Evolutionary conservation across 2,113 vertebrate genomes (phyloP).

Genomic region (human): GRCh38 chr9:4585501-4586000

Average conservation of each 20-base stretch:
- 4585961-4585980: conserved; percentile 73
- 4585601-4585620: conserved; percentile 69
- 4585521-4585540: conserved; percentile 95
- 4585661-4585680: conserved; percentile 75
- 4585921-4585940: conserved; percentile 46
- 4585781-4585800: conserved; percentile 63
- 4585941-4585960: conserved; percentile 74
- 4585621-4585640: conserved; percentile 66
- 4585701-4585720: conserved; percentile 67
- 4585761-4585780: conserved; percentile 66
- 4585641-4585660: conserved; percentile 48
- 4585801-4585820: conserved; percentile 31
- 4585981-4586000: conserved; percentile 76
- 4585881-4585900: conserved; percentile 74
- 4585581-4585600: conserved; percentile 56
- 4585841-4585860: conserved; percentile 58
- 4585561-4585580: conserved; percentile 45
- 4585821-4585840: conserved; percentile 60
- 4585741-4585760: conserved; percentile 8
- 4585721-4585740: conserved; percentile 29
- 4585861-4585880: conserved; percentile 65
- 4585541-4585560: conserved; percentile 97
- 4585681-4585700: conserved; percentile 72
- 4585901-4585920: conserved; percentile 63
- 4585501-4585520: conserved; percentile 96